A percentile compares a stretch with the other conserved stretches of the same genome.
These are phyloP conservation scores for Cephalopachus bancanus DNA, from an alignment of 2,797 vertebrate species.

Conservation along the genomic window DNA sequence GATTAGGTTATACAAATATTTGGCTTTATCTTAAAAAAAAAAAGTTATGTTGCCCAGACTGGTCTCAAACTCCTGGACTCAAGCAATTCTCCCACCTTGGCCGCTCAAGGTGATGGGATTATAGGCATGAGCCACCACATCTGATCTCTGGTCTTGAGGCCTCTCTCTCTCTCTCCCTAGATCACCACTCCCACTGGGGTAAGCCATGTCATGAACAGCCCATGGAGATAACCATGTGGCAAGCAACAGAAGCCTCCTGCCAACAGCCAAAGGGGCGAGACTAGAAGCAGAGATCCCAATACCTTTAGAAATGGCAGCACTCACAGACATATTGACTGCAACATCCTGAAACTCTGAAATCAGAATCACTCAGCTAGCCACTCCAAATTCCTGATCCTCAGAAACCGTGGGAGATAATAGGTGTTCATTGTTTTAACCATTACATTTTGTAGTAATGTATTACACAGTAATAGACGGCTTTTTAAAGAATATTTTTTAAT, in stretches of 20 bases:
- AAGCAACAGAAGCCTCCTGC: background rate
- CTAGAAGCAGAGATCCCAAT: background rate
- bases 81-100: background rate
- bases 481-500: no score
- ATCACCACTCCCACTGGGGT: background rate
- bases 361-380: background rate
- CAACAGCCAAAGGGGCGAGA: background rate
- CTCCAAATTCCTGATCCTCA: background rate
- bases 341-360: background rate
- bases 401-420: background rate
- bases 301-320: slow-evolving; percentile 33
- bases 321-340: background rate
- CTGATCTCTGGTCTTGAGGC: no score
- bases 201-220: background rate
- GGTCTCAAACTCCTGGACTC: no score
- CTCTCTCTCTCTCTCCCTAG: background rate
- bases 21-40: background rate
- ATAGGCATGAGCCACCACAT: no score
- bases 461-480: background rate
- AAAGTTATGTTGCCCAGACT: no score
- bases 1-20: background rate
- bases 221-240: background rate
- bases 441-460: background rate
- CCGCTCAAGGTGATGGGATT: background rate
- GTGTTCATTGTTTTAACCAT: background rate